Base-by-base conservation (phyloP, 2,888 invertebrate species). In the Lydus trimaculatus region DNA sequence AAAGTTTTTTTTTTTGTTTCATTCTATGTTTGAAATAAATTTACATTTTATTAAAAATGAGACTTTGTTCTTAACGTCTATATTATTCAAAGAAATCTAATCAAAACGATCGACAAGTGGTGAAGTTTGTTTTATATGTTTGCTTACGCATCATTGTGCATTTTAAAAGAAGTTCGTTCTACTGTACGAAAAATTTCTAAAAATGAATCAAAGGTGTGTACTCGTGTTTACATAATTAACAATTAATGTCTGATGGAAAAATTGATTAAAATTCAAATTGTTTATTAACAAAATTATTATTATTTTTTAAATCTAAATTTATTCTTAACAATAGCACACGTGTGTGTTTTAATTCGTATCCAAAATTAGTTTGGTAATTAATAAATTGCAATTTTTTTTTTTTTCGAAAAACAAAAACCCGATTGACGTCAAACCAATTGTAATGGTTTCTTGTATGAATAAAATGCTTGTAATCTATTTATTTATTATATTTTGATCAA, bases 201-300 rank as follows among this genome's bases (percentile, higher is more conserved):
- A 56, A 56, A 17, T 23, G 2, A 0, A 5, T 25, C 1, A 1
- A 48, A 23, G 20, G 48, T 48, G 48, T 48, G 25, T 23, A 25
- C 28, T 4, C 5, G 5, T 56, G 13, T 25, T 56, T 56, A 56
- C 23, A 52, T 52, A 56, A 25, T 56, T 25, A 56, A 56, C 23
- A 56, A 56, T 56, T 56, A 25, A 25, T 13, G 56, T 56, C 56
- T 56, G 13, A 56, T 56, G 56, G 56, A 56, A 56, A 56, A 56
- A 56, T 56, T 56, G 3, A 25, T 56, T 25, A 25, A 25, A 56
- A 13, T 56, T 56, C 15, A 25, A 56, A 25, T 56, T 56, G 25
- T 13, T 6, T n/a, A 23, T 17, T 28, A 23, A 48, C 2, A 48
- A 20, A 0, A 6, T 9, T 11, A 9, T 17, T 17, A 52, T 52